Conservation (phyloP, 2,113 vertebrate species). For the Epinephelus fuscoguttatus region DNA sequence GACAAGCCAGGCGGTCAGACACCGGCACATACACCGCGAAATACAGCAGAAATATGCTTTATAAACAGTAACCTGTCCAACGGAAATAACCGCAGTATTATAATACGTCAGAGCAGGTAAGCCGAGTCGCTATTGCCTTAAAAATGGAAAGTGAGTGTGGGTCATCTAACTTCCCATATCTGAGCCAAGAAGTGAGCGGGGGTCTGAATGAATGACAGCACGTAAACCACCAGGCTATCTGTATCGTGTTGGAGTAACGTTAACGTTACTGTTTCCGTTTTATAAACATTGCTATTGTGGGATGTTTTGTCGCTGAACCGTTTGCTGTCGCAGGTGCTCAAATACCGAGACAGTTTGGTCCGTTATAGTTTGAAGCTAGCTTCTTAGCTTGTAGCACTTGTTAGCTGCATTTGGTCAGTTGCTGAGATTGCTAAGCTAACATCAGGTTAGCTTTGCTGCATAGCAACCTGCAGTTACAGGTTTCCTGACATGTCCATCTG, state of each 20-base stretch:
- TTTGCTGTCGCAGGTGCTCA: not conserved
- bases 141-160: constrained; percentile 4
- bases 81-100: not conserved
- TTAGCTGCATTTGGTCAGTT: constrained; percentile 8
- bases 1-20: not conserved
- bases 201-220: constrained; percentile 46
- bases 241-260: not conserved
- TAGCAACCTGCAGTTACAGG: not conserved
- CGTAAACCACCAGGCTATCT: not conserved
- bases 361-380: not conserved
- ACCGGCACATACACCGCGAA: not conserved
- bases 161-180: constrained; percentile 42
- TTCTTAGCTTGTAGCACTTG: constrained; percentile 42
- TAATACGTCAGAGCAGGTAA: constrained; percentile 57
- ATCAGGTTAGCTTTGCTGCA: not conserved
- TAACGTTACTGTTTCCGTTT: not conserved
- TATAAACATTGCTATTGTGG: not conserved
- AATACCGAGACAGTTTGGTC: not conserved
- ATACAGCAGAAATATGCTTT: constrained; percentile 24
- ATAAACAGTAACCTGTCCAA: not conserved
- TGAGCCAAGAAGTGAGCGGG: not conserved
- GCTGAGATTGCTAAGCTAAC: constrained; percentile 14
- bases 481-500: not conserved
- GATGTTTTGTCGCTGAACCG: not conserved
- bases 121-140: not conserved